Base-by-base conservation (phyloP, 2,113 vertebrate species). In the Lamprologus tigripictilis region DNA sequence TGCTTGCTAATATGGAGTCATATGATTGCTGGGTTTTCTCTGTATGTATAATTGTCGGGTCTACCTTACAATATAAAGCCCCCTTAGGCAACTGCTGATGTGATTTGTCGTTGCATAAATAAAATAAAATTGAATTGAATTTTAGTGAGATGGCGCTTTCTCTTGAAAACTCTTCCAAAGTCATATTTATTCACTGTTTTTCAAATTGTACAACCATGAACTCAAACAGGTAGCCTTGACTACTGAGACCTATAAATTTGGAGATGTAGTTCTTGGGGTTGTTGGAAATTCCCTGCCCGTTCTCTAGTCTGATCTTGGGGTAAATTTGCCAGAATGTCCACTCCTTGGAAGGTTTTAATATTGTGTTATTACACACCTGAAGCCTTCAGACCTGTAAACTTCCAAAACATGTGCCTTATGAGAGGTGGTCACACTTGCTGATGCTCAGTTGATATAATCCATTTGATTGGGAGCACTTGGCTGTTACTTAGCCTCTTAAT, bases 301-400 rank as follows among this genome's bases (percentile, higher is more conserved):
- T 71, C n/a, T 42, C 8, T 71, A 23, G 2, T 16, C 0, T 42
- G 35, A 71, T 21, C 35, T 71, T 71, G 12, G 5, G 5, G 12
- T 71, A 42, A 71, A 71, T 42, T 71, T 71, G 1, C 0, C 5
- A 0, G 11, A 14, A 71, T 6, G n/a, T 42, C 12, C 8, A 71
- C 1, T 68, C 19, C 63, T 21, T 13, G 33, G 33, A 37, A 13
- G 33, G 61, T 40, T 40, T 68, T 40, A 37, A 40, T 42, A 23
- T 42, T 71, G 37, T 42, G n/a, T 71, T 71, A 71, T 40, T 31
- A 11, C 58, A 63, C 28, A 63, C 16, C 58, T 10, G 58, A 33
- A 63, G 26, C 8, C 9, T 33, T 33, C 28, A 33, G 16, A 11
- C 16, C 58, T 10, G 58, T 1, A 33, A 63, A 63, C 58, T 19